Evolutionary conservation across 2,113 vertebrate genomes (phyloP).

Genomic region (Cisticola juncidis): DNA sequence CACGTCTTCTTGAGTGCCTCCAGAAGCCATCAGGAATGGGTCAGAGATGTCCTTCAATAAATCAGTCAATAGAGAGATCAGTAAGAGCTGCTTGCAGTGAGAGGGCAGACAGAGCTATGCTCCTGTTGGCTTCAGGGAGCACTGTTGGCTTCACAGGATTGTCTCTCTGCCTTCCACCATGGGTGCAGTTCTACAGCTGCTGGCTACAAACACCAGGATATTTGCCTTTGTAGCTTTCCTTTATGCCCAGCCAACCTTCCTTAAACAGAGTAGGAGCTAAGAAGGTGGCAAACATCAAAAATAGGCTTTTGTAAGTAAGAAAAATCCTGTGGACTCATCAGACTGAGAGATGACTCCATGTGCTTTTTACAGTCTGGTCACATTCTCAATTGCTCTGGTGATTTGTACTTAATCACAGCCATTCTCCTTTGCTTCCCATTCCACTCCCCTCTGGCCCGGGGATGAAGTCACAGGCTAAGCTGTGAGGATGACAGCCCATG

Average conservation of each 20-base stretch:
- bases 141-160: neutral
- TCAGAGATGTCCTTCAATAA: neutral
- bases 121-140: neutral
- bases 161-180: neutral
- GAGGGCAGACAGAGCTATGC: neutral
- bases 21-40: neutral
- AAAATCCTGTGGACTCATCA: neutral
- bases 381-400: conserved; percentile 35
- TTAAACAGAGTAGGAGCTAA: neutral
- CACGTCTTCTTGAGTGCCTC: neutral
- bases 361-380: conserved; percentile 5
- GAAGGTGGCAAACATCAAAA: neutral
- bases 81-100: neutral
- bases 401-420: conserved; percentile 41
- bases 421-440: conserved; percentile 34
- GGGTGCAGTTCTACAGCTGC: neutral
- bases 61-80: neutral
- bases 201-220: neutral
- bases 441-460: neutral
- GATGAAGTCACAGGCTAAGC: conserved; percentile 57
- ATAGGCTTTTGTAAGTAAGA: neutral
- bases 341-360: neutral
- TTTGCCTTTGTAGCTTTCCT: neutral
- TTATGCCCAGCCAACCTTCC: neutral
- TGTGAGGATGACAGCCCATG: conserved; percentile 21